Evolutionary conservation across 2,888 invertebrate species (phyloP).

Genomic region (Ormyrus thymus): DNA sequence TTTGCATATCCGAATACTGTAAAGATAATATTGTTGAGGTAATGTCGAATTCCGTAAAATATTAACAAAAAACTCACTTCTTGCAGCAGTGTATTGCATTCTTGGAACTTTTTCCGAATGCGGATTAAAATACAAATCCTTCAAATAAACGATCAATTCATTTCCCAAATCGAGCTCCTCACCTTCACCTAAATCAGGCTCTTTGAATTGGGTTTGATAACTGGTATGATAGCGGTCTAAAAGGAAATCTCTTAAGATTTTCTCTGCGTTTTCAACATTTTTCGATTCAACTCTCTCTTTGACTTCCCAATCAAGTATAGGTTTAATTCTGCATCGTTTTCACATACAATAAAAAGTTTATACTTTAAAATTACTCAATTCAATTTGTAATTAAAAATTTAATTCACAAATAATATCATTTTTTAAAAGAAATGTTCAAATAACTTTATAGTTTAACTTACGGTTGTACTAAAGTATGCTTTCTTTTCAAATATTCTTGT

Average conservation of each 20-base stretch:
- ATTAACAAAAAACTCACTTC: conserved; percentile 59
- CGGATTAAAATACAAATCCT: conserved; percentile 61
- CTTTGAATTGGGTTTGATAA: conserved; percentile 57
- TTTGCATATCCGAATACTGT: conserved; percentile 65
- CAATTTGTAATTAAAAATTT: no score
- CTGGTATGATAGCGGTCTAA: conserved; percentile 59
- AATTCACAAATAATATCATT: no score
- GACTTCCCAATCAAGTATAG: conserved; percentile 56
- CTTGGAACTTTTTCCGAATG: conserved; percentile 60
- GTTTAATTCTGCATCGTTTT: background rate
- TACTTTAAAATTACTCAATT: background rate
- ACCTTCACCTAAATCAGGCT: background rate
- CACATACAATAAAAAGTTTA: background rate
- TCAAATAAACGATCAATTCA: conserved; percentile 62
- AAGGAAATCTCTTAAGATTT: conserved; percentile 59
- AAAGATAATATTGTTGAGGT: conserved; percentile 15
- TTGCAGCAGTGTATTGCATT: conserved; percentile 62
- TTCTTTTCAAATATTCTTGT: conserved; percentile 58
- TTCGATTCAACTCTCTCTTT: conserved; percentile 41
- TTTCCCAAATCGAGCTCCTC: conserved; percentile 56
- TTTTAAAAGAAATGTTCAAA: no score
- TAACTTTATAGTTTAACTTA: conserved; percentile 51
- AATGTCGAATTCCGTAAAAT: conserved; percentile 1
- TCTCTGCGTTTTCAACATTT: conserved; percentile 57
- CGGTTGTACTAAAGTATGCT: conserved; percentile 55